Percentiles rank a stretch among this genome's conserved stretches.
Evolutionary conservation across 2,113 vertebrate genomes (phyloP).

Genomic region (Dipodomys ordii): DNA sequence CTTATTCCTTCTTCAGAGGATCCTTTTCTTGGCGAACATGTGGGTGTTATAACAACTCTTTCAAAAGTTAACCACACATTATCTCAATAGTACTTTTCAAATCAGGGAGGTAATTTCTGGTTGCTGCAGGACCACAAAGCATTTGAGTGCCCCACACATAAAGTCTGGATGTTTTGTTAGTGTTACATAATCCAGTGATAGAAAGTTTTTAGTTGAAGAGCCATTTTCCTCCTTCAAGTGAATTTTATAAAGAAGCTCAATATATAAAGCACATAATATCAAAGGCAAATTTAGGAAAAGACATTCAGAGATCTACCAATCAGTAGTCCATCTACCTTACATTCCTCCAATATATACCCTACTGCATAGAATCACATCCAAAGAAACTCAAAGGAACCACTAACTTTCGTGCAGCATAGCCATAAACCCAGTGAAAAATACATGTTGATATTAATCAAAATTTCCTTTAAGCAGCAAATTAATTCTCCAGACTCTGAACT

Average conservation of each 20-base stretch:
- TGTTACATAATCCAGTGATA: slow-evolving; percentile 42
- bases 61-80: slow-evolving; percentile 13
- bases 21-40: slow-evolving; percentile 53
- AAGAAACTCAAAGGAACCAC: background rate
- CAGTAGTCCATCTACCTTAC: background rate
- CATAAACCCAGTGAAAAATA: background rate
- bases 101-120: slow-evolving; percentile 12
- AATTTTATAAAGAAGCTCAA: slow-evolving; percentile 9
- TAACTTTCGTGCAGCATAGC: background rate
- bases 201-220: background rate
- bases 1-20: slow-evolving; percentile 45
- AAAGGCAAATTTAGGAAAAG: slow-evolving; percentile 35
- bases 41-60: slow-evolving; percentile 13
- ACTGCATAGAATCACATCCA: background rate
- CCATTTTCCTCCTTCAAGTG: background rate
- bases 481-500: slow-evolving; percentile 23
- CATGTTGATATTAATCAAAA: background rate
- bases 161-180: slow-evolving; percentile 33
- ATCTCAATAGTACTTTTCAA: slow-evolving; percentile 6
- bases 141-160: background rate
- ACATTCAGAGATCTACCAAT: background rate
- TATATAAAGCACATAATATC: slow-evolving; percentile 39
- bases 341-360: background rate
- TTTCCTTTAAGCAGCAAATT: slow-evolving; percentile 23
- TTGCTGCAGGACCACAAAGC: background rate